A percentile compares a stretch with the other conserved stretches of the same genome.
These are phyloP conservation scores for Typhlomys cinereus DNA, from an alignment of 2,113 vertebrate genomes.

Conservation along the genomic window DNA sequence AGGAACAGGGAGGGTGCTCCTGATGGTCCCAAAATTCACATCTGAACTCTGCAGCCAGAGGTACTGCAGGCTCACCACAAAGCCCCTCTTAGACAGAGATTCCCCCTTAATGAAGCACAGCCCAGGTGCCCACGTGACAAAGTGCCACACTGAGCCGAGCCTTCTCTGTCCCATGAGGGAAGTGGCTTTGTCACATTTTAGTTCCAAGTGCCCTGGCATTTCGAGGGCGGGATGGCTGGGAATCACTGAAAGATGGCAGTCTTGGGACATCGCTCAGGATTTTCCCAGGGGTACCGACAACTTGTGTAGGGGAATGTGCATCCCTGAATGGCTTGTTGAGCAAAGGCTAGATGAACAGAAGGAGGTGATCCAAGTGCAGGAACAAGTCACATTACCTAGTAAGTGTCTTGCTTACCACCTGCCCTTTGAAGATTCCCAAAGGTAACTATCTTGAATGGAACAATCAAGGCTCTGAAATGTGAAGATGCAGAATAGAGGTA, in stretches of 20 bases:
- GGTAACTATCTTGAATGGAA: neutral
- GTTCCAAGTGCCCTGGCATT: neutral
- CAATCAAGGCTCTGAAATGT: neutral
- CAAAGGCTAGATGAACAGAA: neutral
- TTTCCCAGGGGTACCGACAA: neutral
- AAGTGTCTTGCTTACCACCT: neutral
- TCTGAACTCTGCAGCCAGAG: neutral
- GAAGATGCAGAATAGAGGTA: neutral
- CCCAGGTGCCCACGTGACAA: neutral
- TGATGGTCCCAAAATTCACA: rapidly evolving
- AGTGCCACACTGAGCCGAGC: neutral
- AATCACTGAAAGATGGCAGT: neutral
- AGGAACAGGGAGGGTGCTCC: neutral
- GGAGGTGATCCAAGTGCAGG: neutral
- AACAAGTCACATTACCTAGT: neutral
- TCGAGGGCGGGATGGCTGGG: neutral
- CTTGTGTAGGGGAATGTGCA: neutral
- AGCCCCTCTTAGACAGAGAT: neutral
- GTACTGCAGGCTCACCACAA: neutral
- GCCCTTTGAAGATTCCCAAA: neutral
- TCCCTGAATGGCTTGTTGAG: neutral
- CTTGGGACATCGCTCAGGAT: neutral
- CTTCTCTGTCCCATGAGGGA: neutral
- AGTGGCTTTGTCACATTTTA: neutral
- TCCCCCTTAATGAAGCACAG: neutral